Percentiles rank a stretch among this genome's conserved stretches.
phyloP scores from a whole-genome alignment of 1,140 invertebrate species.

The Neelides sp. region DNA sequence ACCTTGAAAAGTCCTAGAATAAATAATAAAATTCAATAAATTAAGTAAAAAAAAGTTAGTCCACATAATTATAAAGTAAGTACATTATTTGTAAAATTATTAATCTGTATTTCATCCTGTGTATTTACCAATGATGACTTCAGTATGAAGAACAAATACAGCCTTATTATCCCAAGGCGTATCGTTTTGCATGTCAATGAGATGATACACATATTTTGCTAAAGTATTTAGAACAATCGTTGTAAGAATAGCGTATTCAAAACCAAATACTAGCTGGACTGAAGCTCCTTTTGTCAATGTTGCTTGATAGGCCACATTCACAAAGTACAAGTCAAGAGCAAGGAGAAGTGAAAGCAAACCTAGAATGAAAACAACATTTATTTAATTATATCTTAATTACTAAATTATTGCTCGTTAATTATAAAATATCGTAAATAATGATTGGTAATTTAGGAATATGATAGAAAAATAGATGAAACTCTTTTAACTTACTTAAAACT shows the following conservation, averaged over 20 bases:
- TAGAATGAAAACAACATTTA: conserved; percentile 34
- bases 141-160: conserved; percentile 90
- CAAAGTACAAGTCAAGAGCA: conserved; percentile 72
- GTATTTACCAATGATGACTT: conserved; percentile 78
- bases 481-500: conserved; percentile 55
- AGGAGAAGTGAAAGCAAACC: conserved; percentile 65
- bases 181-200: conserved; percentile 84
- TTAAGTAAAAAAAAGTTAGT: too few species aligned
- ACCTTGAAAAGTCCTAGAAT: conserved; percentile 59
- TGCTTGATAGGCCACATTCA: conserved; percentile 86
- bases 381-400: background rate
- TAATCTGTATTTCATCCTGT: conserved; percentile 8
- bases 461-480: background rate
- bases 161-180: conserved; percentile 99
- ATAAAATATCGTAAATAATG: background rate
- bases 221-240: conserved; percentile 86
- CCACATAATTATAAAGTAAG: background rate
- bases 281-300: conserved; percentile 90
- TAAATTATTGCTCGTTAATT: background rate
- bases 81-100: too few species aligned
- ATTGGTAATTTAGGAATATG: background rate
- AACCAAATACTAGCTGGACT: conserved; percentile 97
- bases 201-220: conserved; percentile 91
- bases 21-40: conserved; percentile 23
- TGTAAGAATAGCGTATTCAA: conserved; percentile 95